These are phyloP conservation scores for Melanogrammus aeglefinus DNA, from an alignment of 2,797 vertebrate species.

Conservation along the genomic window DNA sequence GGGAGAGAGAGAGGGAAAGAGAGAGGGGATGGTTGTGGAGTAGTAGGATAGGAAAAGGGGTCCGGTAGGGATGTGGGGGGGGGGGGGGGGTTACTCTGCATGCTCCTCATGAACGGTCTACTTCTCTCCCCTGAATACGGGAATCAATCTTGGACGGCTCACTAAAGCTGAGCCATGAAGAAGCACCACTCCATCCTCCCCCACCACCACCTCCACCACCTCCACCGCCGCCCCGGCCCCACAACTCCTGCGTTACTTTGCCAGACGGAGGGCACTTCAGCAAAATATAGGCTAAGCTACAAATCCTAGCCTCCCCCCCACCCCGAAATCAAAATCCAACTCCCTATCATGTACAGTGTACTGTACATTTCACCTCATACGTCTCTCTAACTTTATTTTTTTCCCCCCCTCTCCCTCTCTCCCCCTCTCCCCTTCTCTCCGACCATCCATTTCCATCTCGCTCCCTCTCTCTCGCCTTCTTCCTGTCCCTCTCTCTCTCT, in stretches of 20 bases:
- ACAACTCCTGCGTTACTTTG: slow-evolving; percentile 73
- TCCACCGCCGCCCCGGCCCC: neutral
- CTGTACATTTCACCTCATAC: slow-evolving; percentile 74
- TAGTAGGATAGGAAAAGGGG: neutral
- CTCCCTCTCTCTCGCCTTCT: slow-evolving; percentile 51
- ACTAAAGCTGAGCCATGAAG: slow-evolving; percentile 83
- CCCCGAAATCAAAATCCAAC: slow-evolving; percentile 70
- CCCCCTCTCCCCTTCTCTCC: slow-evolving; percentile 58
- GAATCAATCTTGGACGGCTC: slow-evolving; percentile 84
- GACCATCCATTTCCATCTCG: slow-evolving; percentile 65
- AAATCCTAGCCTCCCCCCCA: slow-evolving; percentile 69
- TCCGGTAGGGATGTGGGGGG: no score
- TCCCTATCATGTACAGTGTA: slow-evolving; percentile 75
- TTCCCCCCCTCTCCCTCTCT: slow-evolving; percentile 59
- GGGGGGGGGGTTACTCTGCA: slow-evolving; percentile 78
- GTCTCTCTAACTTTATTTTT: slow-evolving; percentile 63
- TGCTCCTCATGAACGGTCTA: slow-evolving; percentile 94
- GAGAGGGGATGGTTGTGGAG: neutral
- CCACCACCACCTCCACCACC: neutral
- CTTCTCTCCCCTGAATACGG: slow-evolving; percentile 89
- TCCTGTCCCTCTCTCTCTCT: slow-evolving; percentile 35
- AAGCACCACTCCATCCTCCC: slow-evolving; percentile 58
- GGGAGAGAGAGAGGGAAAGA: slow-evolving; percentile 4
- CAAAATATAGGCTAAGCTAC: slow-evolving; percentile 82
- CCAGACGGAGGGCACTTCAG: slow-evolving; percentile 89